phyloP scores from a whole-genome alignment of 2,113 vertebrate genomes.

The Coryphaenoides rupestris region DNA sequence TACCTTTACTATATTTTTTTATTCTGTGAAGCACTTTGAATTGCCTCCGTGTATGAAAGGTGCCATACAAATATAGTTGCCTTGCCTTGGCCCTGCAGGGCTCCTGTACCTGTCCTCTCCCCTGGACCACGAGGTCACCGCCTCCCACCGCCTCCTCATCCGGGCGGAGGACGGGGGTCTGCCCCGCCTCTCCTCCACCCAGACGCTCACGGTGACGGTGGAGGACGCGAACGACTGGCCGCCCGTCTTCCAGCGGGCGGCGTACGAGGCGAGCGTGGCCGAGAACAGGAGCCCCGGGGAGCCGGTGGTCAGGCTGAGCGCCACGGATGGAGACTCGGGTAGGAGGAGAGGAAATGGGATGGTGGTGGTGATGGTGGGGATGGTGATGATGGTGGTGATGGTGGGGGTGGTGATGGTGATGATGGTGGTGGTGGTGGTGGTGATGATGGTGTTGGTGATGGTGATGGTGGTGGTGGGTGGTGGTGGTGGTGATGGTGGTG shows the following conservation, averaged over 20 bases:
- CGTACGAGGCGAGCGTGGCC: constrained; percentile 73
- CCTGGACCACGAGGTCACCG: constrained; percentile 79
- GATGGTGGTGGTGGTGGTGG: too few species aligned
- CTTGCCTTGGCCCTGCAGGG: constrained; percentile 65
- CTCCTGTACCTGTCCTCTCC: constrained; percentile 71
- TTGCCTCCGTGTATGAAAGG: too few species aligned
- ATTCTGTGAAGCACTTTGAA: too few species aligned
- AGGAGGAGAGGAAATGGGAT: constrained; percentile 17
- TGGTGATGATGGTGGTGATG: not conserved
- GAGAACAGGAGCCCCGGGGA: constrained; percentile 82
- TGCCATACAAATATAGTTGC: too few species aligned
- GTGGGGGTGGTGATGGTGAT: too few species aligned
- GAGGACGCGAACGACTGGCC: constrained; percentile 84
- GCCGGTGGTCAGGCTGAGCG: constrained; percentile 76
- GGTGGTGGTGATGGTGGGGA: constrained; percentile 10
- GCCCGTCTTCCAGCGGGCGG: constrained; percentile 72
- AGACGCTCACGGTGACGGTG: constrained; percentile 80
- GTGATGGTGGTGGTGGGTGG: too few species aligned
- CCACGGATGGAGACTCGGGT: constrained; percentile 85
- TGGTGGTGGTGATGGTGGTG: too few species aligned
- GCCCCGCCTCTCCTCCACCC: constrained; percentile 78
- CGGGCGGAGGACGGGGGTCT: constrained; percentile 75
- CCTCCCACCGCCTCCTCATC: constrained; percentile 73
- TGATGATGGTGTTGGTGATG: too few species aligned
- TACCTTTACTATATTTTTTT: too few species aligned